Base-by-base conservation (phyloP, 2,113 vertebrate species). In the Mastomys coucha region DNA sequence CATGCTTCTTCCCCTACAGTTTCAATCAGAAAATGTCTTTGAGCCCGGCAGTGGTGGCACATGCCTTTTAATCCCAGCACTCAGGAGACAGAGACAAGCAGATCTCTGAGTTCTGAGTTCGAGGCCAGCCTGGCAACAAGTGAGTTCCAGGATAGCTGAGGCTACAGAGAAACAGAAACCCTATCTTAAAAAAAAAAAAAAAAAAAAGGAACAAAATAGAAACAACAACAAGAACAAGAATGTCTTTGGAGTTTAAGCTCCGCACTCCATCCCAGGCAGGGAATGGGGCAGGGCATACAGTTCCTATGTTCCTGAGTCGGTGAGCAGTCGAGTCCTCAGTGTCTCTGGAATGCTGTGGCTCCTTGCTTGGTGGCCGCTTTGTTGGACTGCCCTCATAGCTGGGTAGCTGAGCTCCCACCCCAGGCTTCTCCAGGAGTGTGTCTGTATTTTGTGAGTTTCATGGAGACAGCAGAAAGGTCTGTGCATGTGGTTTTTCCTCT, bases 401-500 rank as follows among this genome's bases (percentile, higher is more conserved):
- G 28, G 1, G 65, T 12, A 60, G 53, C 58, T 53, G 36, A 1
- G 0, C 49, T 26, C 19, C 65, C 42, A 20, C 56, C 56, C 17
- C 5, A 8, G n/a, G 36, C 39, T 31, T 36, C 56, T 49, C 16
- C 17, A 33, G 31, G 78, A 45, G 75, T 86, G 4, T 45, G 1
- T 89, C 89, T 1, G 11, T 53, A 39, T 42, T 72, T 89, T 70
- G 16, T 88, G 63, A 72, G 77, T 76, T 92, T 94, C 36, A n/a
- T 81, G 78, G 93, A 95, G 72, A 69, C 33, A 69, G 13, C 56
- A 49, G 81, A 65, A 85, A 89, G 80, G 53, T 76, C 60, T 86
- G 1, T 72, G 49, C 26, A 36, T 73, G 12, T 56, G 63, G 51
- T 17, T 82, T 93, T 86, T 91, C 45, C 76, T 49, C 73, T 89